Base-by-base conservation (phyloP, 2,888 invertebrate species). In the Enchytraeus crypticus region DNA sequence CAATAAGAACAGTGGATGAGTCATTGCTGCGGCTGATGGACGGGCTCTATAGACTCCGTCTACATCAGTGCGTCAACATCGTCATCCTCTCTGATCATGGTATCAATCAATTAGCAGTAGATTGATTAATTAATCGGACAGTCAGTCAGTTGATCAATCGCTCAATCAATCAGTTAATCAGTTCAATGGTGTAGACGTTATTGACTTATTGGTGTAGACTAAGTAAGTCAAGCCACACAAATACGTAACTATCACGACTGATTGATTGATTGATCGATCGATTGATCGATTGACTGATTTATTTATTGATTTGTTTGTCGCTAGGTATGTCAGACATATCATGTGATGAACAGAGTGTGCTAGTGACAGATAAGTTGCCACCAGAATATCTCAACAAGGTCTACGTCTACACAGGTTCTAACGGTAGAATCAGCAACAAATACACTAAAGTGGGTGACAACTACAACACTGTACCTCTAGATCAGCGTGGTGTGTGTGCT, bases 51-150 rank as follows among this genome's bases (percentile, higher is more conserved):
- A 69, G 72, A 47, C 59, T 60, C 23, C 64, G 65, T 5, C 62
- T 75, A 4, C 71, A 74, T 30, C 66, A 71, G 51, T 76, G 76
- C 69, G 68, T 76, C 57, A 75, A 76, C 62, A 70, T 76, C 49
- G 71, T 75, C 29, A 57, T 76, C 26, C 59, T 72, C 2, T 72
- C 75, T 30, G 75, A 76, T 64, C 75, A 75, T 57, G 76, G 76
- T 74, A 69, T 63, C 68, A 27, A 18, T 4, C 8, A 21, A 30
- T 8, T 11, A 30, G 45, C 38, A 54, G 26, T n/a, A 21, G n/a
- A n/a, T n/a, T n/a, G n/a, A n/a, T n/a, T n/a, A n/a, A n/a, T n/a
- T n/a, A n/a, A n/a, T n/a, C n/a, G n/a, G n/a, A n/a, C n/a, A n/a
- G n/a, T n/a, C n/a, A n/a, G n/a, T n/a, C n/a, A n/a, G n/a, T n/a